These are phyloP conservation scores for Itoplectis maculator DNA, from an alignment of 2,888 invertebrate species.

Conservation along the genomic window DNA sequence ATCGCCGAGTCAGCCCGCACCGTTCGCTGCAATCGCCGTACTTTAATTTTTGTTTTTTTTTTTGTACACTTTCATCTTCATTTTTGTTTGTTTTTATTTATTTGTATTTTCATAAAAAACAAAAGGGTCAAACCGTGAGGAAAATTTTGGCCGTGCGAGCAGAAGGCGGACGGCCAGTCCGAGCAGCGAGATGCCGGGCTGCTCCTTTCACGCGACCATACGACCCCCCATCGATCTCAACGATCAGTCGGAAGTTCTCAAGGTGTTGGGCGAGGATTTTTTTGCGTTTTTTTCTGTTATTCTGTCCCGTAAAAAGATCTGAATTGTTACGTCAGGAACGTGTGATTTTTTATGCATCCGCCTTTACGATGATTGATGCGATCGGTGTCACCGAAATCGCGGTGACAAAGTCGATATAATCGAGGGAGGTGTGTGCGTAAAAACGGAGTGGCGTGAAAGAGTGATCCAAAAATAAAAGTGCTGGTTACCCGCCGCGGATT, in stretches of 20 bases:
- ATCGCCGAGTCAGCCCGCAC: too few species aligned
- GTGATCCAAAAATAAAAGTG: constrained; percentile 66
- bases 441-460: constrained; percentile 44
- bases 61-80: not conserved
- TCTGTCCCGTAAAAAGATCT: not conserved
- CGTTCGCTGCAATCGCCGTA: not conserved
- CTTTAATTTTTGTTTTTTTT: not conserved
- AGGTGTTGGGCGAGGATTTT: constrained; percentile 85
- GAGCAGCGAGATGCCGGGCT: constrained; percentile 84
- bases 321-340: not conserved
- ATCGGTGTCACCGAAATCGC: not conserved
- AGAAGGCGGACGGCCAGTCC: constrained; percentile 51
- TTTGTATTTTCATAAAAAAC: not conserved
- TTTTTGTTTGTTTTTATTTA: not conserved
- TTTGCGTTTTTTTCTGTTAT: constrained; percentile 9
- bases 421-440: constrained; percentile 21
- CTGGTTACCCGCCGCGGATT: constrained; percentile 54
- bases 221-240: constrained; percentile 91
- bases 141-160: constrained; percentile 49
- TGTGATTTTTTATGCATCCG: not conserved
- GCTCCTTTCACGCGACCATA: constrained; percentile 89
- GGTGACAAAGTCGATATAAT: constrained; percentile 29
- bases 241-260: constrained; percentile 91
- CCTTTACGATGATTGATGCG: not conserved
- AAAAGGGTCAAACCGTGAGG: not conserved